Evolutionary conservation across 2,888 invertebrate genomes (phyloP).

Genomic region (Aricia artaxerxes): DNA sequence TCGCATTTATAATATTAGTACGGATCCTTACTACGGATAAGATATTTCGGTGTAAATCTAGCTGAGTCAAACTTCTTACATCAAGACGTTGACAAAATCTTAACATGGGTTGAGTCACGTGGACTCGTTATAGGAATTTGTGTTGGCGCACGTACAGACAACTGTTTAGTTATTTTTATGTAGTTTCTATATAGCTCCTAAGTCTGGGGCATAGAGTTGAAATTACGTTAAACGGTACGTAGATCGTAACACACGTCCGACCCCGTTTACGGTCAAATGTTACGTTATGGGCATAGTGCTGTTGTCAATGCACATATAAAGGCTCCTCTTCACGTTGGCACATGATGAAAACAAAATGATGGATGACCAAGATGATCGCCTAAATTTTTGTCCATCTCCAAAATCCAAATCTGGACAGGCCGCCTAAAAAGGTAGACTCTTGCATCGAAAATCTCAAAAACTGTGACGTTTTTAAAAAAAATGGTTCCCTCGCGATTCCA

Average conservation of each 20-base stretch:
- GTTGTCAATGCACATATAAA: neutral
- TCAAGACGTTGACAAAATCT: neutral
- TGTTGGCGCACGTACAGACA: neutral
- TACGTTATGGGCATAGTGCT: neutral
- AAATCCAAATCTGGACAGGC: too few species aligned
- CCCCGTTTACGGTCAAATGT: conserved; percentile 11
- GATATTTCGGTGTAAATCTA: neutral
- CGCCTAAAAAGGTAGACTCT: too few species aligned
- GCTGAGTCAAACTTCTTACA: neutral
- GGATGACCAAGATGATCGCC: too few species aligned
- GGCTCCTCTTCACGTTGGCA: too few species aligned
- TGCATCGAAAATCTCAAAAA: too few species aligned
- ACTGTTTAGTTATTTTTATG: neutral
- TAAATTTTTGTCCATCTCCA: too few species aligned
- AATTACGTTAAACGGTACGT: neutral
- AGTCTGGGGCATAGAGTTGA: neutral
- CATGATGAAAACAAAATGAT: too few species aligned
- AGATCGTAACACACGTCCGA: conserved; percentile 11
- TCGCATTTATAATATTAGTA: too few species aligned
- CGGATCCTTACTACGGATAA: too few species aligned
- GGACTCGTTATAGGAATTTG: neutral
- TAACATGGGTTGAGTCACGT: neutral
- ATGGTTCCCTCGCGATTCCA: too few species aligned
- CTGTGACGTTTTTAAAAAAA: too few species aligned
- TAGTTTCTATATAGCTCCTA: neutral